A percentile compares a stretch with the other conserved stretches of the same genome.
These are phyloP conservation scores for Odontocolon sp. DNA, from an alignment of 2,888 invertebrate species.

Conservation along the genomic window DNA sequence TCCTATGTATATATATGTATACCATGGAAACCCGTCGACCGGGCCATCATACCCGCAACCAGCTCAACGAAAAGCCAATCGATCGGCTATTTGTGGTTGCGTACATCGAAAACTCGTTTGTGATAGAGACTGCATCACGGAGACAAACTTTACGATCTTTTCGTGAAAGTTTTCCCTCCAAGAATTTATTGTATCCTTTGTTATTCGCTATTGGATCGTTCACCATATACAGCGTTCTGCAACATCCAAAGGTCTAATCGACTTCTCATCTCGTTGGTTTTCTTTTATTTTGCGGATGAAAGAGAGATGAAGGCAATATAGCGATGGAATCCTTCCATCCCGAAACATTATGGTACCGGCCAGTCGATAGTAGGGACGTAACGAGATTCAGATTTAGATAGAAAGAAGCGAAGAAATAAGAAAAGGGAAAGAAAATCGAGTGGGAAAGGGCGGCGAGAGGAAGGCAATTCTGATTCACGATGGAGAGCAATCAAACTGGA, in stretches of 20 bases:
- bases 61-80: slow-evolving; percentile 8
- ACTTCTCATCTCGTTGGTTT: slow-evolving; percentile 26
- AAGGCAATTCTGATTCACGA: slow-evolving; percentile 53
- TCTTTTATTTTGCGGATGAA: neutral
- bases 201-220: slow-evolving; percentile 13
- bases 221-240: neutral
- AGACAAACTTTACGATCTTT: slow-evolving; percentile 32
- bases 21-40: slow-evolving; percentile 5
- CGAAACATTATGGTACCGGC: neutral
- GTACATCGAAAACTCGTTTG: slow-evolving; percentile 26
- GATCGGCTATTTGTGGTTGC: neutral
- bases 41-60: neutral
- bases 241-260: slow-evolving; percentile 20
- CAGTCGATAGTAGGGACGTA: neutral
- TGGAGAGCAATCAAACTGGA: slow-evolving; percentile 38
- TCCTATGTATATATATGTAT: slow-evolving; percentile 6
- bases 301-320: slow-evolving; percentile 14
- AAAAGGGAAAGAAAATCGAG: neutral
- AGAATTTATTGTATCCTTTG: slow-evolving; percentile 23
- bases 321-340: slow-evolving; percentile 23
- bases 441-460: slow-evolving; percentile 24
- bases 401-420: slow-evolving; percentile 34
- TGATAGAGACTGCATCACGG: slow-evolving; percentile 28
- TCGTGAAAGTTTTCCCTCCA: slow-evolving; percentile 21
- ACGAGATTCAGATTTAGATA: slow-evolving; percentile 49